phyloP scores from a whole-genome alignment of 2,797 vertebrate genomes.

The Hypotaenidia okinawae region DNA sequence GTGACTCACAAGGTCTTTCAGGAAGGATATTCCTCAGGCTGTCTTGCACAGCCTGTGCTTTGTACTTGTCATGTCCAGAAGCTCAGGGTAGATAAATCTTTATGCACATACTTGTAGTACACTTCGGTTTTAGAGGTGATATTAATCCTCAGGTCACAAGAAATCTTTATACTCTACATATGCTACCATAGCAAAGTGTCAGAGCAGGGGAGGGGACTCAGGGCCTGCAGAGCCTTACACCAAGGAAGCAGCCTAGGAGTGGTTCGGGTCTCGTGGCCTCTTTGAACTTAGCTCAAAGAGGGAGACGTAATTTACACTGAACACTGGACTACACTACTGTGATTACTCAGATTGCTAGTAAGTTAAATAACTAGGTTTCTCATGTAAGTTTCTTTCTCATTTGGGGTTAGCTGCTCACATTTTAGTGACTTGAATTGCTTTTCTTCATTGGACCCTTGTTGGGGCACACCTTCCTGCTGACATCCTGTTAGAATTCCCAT shows the following conservation, averaged over 20 bases:
- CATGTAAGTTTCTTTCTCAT: neutral
- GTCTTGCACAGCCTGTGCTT: neutral
- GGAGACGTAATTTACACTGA: neutral
- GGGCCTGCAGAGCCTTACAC: neutral
- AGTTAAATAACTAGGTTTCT: constrained; percentile 34
- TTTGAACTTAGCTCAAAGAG: neutral
- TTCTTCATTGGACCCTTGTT: neutral
- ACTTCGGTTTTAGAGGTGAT: neutral
- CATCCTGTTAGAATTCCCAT: constrained; percentile 15
- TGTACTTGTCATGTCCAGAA: neutral
- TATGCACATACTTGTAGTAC: neutral
- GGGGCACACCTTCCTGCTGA: neutral
- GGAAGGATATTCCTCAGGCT: neutral
- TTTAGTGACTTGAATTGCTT: constrained; percentile 10
- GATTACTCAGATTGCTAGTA: constrained; percentile 15
- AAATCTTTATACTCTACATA: neutral
- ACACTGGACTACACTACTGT: neutral
- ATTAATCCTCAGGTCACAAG: neutral
- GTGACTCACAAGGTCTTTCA: neutral
- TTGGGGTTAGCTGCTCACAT: neutral
- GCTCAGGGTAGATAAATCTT: neutral
- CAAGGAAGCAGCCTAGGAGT: neutral
- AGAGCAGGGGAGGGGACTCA: neutral
- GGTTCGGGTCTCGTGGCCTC: neutral
- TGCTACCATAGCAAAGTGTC: neutral